Evolutionary conservation across 2,888 invertebrate genomes (phyloP).

Genomic region (Pyrochroa serraticornis): DNA sequence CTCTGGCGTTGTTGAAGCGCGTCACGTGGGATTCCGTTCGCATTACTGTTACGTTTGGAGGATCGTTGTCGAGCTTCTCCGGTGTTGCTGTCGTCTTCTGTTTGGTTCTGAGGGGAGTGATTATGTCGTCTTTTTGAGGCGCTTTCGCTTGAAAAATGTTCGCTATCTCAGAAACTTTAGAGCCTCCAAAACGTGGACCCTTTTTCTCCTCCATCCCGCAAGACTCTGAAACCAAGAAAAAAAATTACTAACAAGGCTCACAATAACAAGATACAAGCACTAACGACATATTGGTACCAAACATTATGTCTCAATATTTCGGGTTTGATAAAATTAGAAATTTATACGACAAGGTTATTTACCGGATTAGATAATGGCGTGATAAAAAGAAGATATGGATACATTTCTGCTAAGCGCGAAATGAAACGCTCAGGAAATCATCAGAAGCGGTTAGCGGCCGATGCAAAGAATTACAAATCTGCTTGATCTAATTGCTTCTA

Average conservation of each 20-base stretch:
- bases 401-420: neutral
- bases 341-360: neutral
- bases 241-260: neutral
- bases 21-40: slow-evolving; percentile 88
- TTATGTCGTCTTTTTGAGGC: slow-evolving; percentile 39
- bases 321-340: slow-evolving; percentile 10
- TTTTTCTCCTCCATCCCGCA: slow-evolving; percentile 55
- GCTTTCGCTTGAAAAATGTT: slow-evolving; percentile 75
- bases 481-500: too few relatives aligned
- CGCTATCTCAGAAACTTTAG: slow-evolving; percentile 90
- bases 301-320: slow-evolving; percentile 1
- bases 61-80: slow-evolving; percentile 38
- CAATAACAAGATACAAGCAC: neutral
- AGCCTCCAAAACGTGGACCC: slow-evolving; percentile 61
- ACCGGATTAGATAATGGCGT: neutral
- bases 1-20: slow-evolving; percentile 86
- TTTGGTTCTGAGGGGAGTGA: slow-evolving; percentile 36
- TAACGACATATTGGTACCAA: neutral
- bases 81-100: slow-evolving; percentile 28
- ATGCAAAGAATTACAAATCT: too few relatives aligned
- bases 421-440: neutral
- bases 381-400: too few relatives aligned
- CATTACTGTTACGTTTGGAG: slow-evolving; percentile 69
- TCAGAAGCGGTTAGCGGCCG: too few relatives aligned
- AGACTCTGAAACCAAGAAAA: neutral